Evolutionary conservation across 2,888 invertebrate species (phyloP), one percentile per base, ranked within the genome.

Genomic region (Adela reaumurella): DNA sequence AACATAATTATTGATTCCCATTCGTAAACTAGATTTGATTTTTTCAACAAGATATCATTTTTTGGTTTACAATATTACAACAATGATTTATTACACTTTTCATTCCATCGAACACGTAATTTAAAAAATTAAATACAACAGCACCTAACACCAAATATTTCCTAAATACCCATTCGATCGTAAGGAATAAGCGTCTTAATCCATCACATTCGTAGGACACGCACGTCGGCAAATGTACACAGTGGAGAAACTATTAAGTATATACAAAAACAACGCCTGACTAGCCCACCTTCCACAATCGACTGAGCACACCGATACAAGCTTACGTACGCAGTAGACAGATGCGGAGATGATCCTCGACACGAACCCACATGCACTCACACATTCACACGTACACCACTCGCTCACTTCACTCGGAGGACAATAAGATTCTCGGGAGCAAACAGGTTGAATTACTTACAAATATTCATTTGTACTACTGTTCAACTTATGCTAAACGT

Each of bases 131-230:
- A 74, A 70, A 72, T 67, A 68, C 67, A 70, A 69, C 72, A 77
- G 77, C 76, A 77, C 77, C 77, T 72, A 71, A 67, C 59, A 64
- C 66, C 68, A 68, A 70, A 72, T 67, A 71, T 67, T 43, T 46
- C 10, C 19, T 20, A 46, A 46, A 46, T n/a, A 8, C 6, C 6
- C 14, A 35, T 11, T 14, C 35, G n/a, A 35, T 35, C 35, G n/a
- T 14, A 35, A 35, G 14, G 11, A 35, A 35, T 35, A 35, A 35
- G 35, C 35, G 35, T 35, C 14, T 8, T 3, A 14, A 24, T 24
- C 4, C 24, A 35, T 35, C 35, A 35, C 35, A 35, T 35, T 14
- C 35, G 14, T 14, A 8, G 11, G 6, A 14, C n/a, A 14, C 24
- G 8, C 24, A n/a, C 24, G 24, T 24, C 24, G n/a, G 35, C 8